Evolutionary conservation across 1,140 invertebrate species (phyloP).

Genomic region (Orius insidiosus): DNA sequence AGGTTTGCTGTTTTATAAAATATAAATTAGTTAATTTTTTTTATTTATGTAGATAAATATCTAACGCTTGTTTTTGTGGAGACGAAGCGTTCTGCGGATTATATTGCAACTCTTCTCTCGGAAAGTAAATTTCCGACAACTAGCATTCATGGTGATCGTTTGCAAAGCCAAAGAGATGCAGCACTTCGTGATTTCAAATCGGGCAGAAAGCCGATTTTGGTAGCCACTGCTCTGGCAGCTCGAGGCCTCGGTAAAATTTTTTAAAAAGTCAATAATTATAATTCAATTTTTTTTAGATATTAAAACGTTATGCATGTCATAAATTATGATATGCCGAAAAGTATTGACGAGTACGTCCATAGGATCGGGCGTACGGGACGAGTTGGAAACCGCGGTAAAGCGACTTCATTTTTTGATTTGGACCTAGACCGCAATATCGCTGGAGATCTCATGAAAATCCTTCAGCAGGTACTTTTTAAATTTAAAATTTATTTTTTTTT

Average conservation of each 20-base stretch:
- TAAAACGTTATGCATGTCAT: constrained; percentile 81
- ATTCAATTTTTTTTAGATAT: no score
- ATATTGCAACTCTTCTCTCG: constrained; percentile 28
- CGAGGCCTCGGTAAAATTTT: constrained; percentile 55
- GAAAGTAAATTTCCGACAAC: constrained; percentile 55
- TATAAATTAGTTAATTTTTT: background rate
- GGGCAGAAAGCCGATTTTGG: background rate
- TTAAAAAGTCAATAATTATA: no score
- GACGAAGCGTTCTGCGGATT: background rate
- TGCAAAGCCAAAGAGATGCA: background rate
- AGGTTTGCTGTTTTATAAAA: background rate
- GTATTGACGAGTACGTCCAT: constrained; percentile 82
- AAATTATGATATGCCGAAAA: constrained; percentile 81
- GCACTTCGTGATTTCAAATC: background rate
- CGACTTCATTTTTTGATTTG: constrained; percentile 70
- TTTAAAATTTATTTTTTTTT: no score
- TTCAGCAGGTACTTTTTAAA: constrained; percentile 42
- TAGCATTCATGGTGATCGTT: constrained; percentile 44
- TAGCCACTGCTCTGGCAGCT: constrained; percentile 7
- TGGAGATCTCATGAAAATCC: constrained; percentile 47
- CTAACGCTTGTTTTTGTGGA: constrained; percentile 49
- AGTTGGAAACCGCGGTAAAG: constrained; percentile 62
- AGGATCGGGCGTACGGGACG: constrained; percentile 77
- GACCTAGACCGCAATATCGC: constrained; percentile 41
- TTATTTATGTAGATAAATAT: background rate